These are phyloP conservation scores for Caiman crocodilus DNA, from an alignment of 2,797 vertebrate species.

Conservation along the genomic window DNA sequence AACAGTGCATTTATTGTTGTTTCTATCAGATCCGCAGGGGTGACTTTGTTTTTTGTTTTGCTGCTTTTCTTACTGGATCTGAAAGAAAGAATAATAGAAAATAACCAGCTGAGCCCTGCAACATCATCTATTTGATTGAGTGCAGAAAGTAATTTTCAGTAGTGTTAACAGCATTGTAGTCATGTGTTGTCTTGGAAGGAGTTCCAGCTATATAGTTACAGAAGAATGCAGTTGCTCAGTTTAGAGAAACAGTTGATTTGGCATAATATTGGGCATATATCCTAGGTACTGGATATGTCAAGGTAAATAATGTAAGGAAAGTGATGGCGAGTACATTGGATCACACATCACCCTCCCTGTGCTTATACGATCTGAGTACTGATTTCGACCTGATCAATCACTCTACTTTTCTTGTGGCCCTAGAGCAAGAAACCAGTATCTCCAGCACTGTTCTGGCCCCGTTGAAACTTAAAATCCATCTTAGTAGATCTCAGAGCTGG, in stretches of 20 bases:
- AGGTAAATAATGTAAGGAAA: background rate
- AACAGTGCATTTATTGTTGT: background rate
- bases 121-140: background rate
- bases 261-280: background rate
- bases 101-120: background rate
- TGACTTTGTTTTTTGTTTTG: background rate
- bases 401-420: background rate
- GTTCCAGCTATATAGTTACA: background rate
- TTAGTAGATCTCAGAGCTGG: background rate
- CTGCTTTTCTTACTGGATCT: background rate
- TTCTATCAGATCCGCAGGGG: background rate
- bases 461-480: slow-evolving; percentile 1
- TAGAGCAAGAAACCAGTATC: background rate
- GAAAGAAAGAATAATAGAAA: background rate
- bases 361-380: background rate
- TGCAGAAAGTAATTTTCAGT: background rate
- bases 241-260: background rate
- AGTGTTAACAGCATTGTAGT: background rate
- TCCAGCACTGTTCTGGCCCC: background rate
- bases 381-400: background rate
- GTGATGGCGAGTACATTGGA: rapidly evolving
- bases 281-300: background rate
- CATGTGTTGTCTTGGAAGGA: background rate
- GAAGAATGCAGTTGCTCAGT: rapidly evolving
- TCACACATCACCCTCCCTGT: rapidly evolving